Percentiles rank a stretch among this genome's conserved stretches.
Conservation (phyloP, 1,140 invertebrate genomes). For the Drosophila ananassae region DNA sequence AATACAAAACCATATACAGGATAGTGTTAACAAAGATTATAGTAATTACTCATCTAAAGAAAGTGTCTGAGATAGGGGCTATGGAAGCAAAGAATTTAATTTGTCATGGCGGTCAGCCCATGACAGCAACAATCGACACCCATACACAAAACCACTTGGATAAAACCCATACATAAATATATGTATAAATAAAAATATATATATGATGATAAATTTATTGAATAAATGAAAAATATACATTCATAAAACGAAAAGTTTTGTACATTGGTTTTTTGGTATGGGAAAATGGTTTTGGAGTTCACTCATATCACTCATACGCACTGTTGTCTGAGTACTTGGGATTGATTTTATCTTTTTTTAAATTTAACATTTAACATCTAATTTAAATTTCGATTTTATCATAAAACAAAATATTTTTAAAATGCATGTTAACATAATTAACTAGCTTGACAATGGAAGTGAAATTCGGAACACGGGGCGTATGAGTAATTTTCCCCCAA, state of each 20-base stretch:
- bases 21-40: constrained; percentile 26
- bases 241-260: constrained; percentile 30
- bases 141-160: constrained; percentile 21
- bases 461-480: too few relatives aligned
- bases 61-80: constrained; percentile 10
- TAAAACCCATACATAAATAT: constrained; percentile 38
- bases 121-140: constrained; percentile 26
- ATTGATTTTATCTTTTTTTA: not conserved
- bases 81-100: constrained; percentile 8
- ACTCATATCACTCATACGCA: not conserved
- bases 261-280: not conserved
- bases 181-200: constrained; percentile 66
- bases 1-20: constrained; percentile 47
- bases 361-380: too few relatives aligned
- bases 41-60: constrained; percentile 25
- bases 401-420: too few relatives aligned
- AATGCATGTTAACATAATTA: too few relatives aligned
- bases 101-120: constrained; percentile 25
- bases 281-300: not conserved
- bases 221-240: constrained; percentile 69
- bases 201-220: constrained; percentile 55
- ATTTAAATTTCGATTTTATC: too few relatives aligned
- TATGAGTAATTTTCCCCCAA: too few relatives aligned
- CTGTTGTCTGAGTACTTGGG: not conserved
- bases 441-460: too few relatives aligned